Evolutionary conservation across 35 echinoderm and acorn worm species (phyloP), one percentile per base, ranked within the genome.

Genomic region (Lytechinus pictus): DNA sequence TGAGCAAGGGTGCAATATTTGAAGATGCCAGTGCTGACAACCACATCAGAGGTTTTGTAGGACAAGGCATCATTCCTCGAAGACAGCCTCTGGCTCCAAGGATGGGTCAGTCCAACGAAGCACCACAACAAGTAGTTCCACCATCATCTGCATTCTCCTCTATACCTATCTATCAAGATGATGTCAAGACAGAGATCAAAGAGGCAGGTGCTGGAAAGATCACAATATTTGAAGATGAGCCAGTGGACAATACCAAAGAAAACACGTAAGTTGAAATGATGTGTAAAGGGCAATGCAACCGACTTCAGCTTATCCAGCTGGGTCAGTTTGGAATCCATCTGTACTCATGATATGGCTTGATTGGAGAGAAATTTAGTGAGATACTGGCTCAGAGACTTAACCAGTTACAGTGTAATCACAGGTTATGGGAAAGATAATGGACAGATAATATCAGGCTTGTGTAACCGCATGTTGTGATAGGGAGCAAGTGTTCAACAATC

Each of bases 201-300:
- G 28, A 54, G 88, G 28, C 29, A 90, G 88, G 28, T 52, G 29
- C 19, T 7, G 14, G 12, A 54, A 90, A 52, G 5, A 90, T 90
- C 88, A 90, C 28, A 21, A 90, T 90, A 90, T 90, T 90, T 90
- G 88, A 93, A 57, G 92, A 93, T 13, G 92, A 93, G 9, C 53
- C 54, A 93, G 88, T 90, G 88, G 88, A 90, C 28, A 90, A 93
- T 27, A 93, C 52, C 9, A 93, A 93, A 57, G 92, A 93, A 54
- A 93, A 93, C 92, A 56, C 92, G 92, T 93, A 57, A 93, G 92
- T 93, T 79, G 66, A 79, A 24, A 79, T 79, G 16, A 79, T 79
- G 66, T 7, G 7, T 79, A 0, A 44, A 44, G 2, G 33, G 33
- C 33, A 44, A 44, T 44, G 33, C 33, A 44, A 44, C 33, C 33